Conservation (phyloP, 2,113 vertebrate species). For the Python bivittatus region DNA sequence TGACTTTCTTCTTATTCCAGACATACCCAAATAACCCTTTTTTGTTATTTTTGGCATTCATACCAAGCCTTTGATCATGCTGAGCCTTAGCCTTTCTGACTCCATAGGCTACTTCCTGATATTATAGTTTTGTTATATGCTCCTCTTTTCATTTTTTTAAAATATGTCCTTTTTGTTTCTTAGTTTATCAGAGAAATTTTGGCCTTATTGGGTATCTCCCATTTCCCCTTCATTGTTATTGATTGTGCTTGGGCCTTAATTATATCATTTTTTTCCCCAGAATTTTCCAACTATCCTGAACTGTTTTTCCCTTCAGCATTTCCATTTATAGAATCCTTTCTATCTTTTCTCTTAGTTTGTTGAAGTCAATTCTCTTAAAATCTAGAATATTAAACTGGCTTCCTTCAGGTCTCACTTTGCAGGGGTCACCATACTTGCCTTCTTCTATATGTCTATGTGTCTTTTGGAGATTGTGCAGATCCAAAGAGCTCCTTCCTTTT, state of each 20-base stretch:
- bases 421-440: neutral
- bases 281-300: neutral
- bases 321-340: neutral
- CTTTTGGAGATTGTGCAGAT: neutral
- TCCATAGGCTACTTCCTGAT: neutral
- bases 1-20: neutral
- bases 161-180: neutral
- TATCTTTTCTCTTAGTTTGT: neutral
- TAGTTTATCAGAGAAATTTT: neutral
- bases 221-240: neutral
- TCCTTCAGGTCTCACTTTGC: neutral
- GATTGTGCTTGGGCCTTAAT: neutral
- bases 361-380: neutral
- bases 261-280: neutral
- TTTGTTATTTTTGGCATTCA: neutral
- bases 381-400: neutral
- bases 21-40: neutral
- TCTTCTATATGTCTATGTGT: neutral
- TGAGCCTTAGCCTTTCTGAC: neutral
- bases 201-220: neutral
- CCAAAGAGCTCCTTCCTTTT: neutral
- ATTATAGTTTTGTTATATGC: neutral
- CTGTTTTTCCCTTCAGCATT: neutral
- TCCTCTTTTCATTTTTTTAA: neutral
- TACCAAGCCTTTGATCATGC: neutral